These are phyloP conservation scores for Todiramphus saurophagus DNA, from an alignment of 2,113 vertebrate genomes.

Conservation along the genomic window DNA sequence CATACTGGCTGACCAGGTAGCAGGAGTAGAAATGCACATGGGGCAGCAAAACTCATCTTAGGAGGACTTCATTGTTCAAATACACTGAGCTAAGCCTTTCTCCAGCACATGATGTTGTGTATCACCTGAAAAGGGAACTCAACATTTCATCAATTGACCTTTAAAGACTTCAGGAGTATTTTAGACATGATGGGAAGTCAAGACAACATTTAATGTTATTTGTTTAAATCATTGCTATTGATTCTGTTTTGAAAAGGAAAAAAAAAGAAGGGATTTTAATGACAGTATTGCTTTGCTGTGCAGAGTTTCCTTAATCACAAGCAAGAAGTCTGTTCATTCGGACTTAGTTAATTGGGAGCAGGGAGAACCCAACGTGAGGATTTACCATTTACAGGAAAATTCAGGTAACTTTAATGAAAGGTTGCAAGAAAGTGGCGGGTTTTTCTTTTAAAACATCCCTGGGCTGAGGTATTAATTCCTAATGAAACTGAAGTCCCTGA, in stretches of 20 bases:
- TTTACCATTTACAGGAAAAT: background rate
- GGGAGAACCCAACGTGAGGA: background rate
- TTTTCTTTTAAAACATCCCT: background rate
- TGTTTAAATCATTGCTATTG: background rate
- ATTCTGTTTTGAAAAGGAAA: background rate
- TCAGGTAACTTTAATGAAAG: background rate
- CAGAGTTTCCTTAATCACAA: background rate
- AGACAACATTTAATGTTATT: background rate
- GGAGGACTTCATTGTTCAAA: background rate
- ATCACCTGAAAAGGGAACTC: background rate
- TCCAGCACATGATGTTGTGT: background rate
- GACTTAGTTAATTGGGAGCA: background rate
- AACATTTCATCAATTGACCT: background rate
- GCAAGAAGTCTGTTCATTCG: background rate
- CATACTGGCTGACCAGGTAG: accelerated
- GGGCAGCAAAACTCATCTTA: background rate
- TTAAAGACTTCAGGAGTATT: background rate
- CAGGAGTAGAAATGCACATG: background rate
- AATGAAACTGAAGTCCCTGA: background rate
- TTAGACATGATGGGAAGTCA: background rate
- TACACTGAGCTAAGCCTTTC: background rate
- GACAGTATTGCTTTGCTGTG: background rate
- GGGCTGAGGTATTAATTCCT: background rate
- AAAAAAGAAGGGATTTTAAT: background rate
- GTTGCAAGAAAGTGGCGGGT: background rate